Percentiles rank a stretch among this genome's conserved stretches.
phyloP scores from a whole-genome alignment of 2,888 invertebrate species.

The Rhamphomyia laevipes region DNA sequence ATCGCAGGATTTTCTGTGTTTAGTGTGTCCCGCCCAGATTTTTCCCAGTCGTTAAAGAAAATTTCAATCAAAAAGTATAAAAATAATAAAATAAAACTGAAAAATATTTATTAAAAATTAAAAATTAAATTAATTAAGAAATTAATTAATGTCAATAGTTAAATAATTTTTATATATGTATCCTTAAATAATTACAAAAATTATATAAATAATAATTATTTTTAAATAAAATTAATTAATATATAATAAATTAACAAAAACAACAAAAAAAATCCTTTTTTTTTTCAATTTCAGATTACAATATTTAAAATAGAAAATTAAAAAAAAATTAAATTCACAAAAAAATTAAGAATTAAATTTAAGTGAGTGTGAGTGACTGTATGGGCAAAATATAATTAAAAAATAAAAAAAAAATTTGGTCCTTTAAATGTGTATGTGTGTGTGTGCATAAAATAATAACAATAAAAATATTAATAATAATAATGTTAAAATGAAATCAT shows the following conservation, averaged over 20 bases:
- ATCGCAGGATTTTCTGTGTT: conserved; percentile 3
- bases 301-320: background rate
- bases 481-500: background rate
- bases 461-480: background rate
- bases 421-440: conserved; percentile 3
- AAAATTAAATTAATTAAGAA: background rate
- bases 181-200: too few species aligned
- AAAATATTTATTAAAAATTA: background rate
- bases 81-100: background rate
- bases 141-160: too few species aligned
- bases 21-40: conserved; percentile 25
- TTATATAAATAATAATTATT: background rate
- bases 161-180: too few species aligned
- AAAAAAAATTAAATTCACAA: background rate
- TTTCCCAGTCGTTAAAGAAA: conserved; percentile 6
- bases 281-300: background rate
- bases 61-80: background rate
- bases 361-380: too few species aligned
- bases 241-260: background rate
- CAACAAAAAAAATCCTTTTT: background rate
- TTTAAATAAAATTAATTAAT: background rate
- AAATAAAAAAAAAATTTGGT: conserved; percentile 8
- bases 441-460: too few species aligned
- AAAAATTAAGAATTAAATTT: background rate
- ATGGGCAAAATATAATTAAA: too few species aligned